These are phyloP conservation scores for Aphaenogaster floridana DNA, from an alignment of 1,140 invertebrate genomes.

Conservation along the genomic window DNA sequence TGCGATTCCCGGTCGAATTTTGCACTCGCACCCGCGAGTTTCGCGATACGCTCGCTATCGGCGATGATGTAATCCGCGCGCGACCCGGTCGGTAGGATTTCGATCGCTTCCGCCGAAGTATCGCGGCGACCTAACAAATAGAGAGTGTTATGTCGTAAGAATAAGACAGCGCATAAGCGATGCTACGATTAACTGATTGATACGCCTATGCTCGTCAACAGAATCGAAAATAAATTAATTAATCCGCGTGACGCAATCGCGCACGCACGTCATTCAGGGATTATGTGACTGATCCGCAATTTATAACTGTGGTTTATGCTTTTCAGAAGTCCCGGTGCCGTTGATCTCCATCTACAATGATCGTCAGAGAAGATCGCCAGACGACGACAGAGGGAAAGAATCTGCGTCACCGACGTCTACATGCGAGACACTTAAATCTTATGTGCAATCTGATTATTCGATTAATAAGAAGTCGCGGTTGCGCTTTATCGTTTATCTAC, in stretches of 20 bases:
- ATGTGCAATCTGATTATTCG: conserved; percentile 50
- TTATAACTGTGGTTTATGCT: neutral
- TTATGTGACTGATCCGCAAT: conserved; percentile 17
- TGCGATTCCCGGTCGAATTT: conserved; percentile 9
- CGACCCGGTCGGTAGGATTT: neutral
- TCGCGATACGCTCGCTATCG: neutral
- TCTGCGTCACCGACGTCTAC: neutral
- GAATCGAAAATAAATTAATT: conserved; percentile 28
- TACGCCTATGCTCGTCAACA: neutral
- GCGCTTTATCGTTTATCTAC: conserved; percentile 42
- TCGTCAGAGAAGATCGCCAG: neutral
- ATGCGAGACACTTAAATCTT: conserved; percentile 33
- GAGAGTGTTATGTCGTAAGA: neutral
- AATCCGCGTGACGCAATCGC: conserved; percentile 38
- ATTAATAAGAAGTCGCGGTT: conserved; percentile 39
- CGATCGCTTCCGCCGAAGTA: conserved; percentile 10
- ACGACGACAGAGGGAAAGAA: conserved; percentile 10
- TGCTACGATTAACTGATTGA: conserved; percentile 3
- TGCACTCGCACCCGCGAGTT: neutral
- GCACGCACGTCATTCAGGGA: conserved; percentile 23
- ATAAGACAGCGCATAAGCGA: conserved; percentile 4
- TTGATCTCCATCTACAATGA: neutral
- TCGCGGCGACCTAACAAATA: neutral
- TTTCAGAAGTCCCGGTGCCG: neutral
- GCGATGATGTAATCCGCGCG: conserved; percentile 24